These are phyloP conservation scores for Perizoma affinitatum DNA, from an alignment of 2,888 invertebrate species.

Conservation along the genomic window DNA sequence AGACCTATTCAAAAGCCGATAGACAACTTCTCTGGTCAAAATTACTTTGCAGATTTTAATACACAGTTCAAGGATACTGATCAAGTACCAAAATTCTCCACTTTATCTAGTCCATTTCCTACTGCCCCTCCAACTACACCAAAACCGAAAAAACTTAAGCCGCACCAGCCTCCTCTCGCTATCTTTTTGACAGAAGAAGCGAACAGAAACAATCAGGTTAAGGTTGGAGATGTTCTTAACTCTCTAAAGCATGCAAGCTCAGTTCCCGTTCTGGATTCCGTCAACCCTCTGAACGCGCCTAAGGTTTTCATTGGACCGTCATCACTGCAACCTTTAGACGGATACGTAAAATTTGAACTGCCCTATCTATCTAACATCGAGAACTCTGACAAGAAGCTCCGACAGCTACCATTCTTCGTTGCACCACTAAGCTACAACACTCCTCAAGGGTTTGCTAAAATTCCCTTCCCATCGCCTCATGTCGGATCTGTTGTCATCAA, in stretches of 20 bases:
- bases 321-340: conserved; percentile 87
- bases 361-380: conserved; percentile 92
- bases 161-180: conserved; percentile 93
- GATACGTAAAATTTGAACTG: conserved; percentile 91
- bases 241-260: conserved; percentile 88
- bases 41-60: conserved; percentile 69
- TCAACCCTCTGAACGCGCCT: conserved; percentile 87
- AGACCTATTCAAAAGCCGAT: conserved; percentile 53
- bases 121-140: conserved; percentile 72
- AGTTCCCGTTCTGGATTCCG: conserved; percentile 90
- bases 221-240: conserved; percentile 88
- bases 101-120: conserved; percentile 66
- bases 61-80: conserved; percentile 53
- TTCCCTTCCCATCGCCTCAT: conserved; percentile 93
- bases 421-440: conserved; percentile 93
- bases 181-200: conserved; percentile 88
- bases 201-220: conserved; percentile 77
- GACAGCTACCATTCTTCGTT: conserved; percentile 92
- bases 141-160: conserved; percentile 85
- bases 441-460: conserved; percentile 93
- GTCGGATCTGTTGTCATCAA: conserved; percentile 93
- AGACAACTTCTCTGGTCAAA: conserved; percentile 57
- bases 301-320: conserved; percentile 93
- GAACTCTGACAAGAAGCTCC: conserved; percentile 88
- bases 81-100: conserved; percentile 70